Evolutionary conservation across 2,113 vertebrate species (phyloP).

Genomic region (Cheilinus undulatus): DNA sequence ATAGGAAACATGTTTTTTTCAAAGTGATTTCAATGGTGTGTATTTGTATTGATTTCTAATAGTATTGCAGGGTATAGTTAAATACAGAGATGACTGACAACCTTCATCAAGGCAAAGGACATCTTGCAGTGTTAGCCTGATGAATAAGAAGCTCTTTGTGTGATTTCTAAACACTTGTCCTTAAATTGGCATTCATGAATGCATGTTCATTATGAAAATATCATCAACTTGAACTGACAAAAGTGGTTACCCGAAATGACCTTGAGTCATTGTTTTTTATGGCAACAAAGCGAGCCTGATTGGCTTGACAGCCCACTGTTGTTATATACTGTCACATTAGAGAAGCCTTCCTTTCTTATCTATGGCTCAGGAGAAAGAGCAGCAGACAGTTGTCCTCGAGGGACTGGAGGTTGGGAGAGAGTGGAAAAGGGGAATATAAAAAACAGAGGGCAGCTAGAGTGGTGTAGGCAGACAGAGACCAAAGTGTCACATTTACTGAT

Average conservation of each 20-base stretch:
- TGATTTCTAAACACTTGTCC: conserved; percentile 30
- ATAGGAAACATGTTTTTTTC: no score
- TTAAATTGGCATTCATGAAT: conserved; percentile 15
- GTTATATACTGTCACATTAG: conserved; percentile 65
- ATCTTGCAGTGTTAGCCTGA: background rate
- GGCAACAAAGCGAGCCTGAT: conserved; percentile 54
- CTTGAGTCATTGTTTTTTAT: conserved; percentile 42
- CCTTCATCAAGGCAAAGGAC: background rate
- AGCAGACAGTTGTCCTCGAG: conserved; percentile 62
- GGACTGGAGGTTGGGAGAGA: conserved; percentile 40
- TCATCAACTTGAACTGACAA: conserved; percentile 22
- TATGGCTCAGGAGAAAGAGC: conserved; percentile 65
- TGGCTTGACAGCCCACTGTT: conserved; percentile 51
- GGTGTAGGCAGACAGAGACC: conserved; percentile 41
- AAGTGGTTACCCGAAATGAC: conserved; percentile 26
- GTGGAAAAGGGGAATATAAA: conserved; percentile 29
- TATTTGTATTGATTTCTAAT: no score
- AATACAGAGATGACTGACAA: background rate
- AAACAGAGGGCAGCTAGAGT: conserved; percentile 57
- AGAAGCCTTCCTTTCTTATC: conserved; percentile 64
- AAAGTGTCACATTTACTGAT: conserved; percentile 65
- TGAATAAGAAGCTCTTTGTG: conserved; percentile 2
- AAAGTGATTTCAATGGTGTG: no score
- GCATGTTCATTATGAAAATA: conserved; percentile 39
- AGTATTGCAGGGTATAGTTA: no score